Evolutionary conservation across 92 coral and sea anemone genomes (phyloP).

Genomic region (Anthopleura xanthogrammica): DNA sequence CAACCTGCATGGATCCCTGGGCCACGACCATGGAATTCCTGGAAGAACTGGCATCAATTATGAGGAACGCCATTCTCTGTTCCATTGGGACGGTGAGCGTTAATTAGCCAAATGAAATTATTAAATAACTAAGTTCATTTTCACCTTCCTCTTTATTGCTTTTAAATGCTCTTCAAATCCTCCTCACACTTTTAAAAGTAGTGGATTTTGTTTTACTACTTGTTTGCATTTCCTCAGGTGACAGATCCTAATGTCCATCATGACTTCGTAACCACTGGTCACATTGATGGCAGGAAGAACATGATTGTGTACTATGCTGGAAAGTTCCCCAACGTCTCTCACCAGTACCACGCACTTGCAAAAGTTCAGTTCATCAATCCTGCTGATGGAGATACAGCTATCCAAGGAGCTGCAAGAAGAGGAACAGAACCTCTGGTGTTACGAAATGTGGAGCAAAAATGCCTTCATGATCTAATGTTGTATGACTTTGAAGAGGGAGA

Average conservation of each 20-base stretch:
- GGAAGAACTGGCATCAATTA: constrained; percentile 56
- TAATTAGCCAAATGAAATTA: background rate
- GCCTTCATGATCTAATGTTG: constrained; percentile 32
- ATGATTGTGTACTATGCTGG: constrained; percentile 53
- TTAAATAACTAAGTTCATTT: too few relatives aligned
- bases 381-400: constrained; percentile 24
- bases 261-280: constrained; percentile 50
- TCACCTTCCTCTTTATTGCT: too few relatives aligned
- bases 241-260: constrained; percentile 46
- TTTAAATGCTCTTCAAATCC: too few relatives aligned
- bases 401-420: constrained; percentile 9
- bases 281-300: constrained; percentile 15
- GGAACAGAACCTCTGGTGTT: constrained; percentile 23
- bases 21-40: constrained; percentile 61
- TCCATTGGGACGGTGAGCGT: constrained; percentile 63
- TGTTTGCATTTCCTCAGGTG: constrained; percentile 18
- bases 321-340: constrained; percentile 34
- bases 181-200: background rate
- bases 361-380: constrained; percentile 33
- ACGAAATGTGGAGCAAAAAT: constrained; percentile 19
- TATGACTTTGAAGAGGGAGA: constrained; percentile 32
- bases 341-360: constrained; percentile 47
- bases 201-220: too few relatives aligned
- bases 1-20: constrained; percentile 85
- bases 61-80: constrained; percentile 68